A percentile compares a stretch with the other conserved stretches of the same genome.
Evolutionary conservation across 2,797 vertebrate species (phyloP).

Genomic region (Argya squamiceps): DNA sequence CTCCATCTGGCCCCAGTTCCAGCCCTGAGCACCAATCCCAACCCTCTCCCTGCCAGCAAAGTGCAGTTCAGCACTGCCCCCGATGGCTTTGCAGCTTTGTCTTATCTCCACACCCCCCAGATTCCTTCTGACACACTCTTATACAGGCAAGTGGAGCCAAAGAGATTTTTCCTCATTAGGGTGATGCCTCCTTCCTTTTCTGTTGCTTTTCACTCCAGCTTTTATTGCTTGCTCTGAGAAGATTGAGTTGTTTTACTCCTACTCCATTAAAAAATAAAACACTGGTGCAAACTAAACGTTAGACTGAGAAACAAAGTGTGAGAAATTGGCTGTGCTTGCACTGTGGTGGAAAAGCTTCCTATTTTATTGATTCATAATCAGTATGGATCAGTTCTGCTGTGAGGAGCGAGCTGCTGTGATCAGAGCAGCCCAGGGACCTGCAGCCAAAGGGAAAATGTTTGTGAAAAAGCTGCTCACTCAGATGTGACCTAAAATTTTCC

Average conservation of each 20-base stretch:
- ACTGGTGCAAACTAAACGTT: not conserved
- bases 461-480: not conserved
- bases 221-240: not conserved
- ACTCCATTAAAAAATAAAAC: not conserved
- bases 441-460: not conserved
- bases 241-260: not conserved
- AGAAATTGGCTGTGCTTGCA: not conserved
- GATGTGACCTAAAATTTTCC: not conserved
- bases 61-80: not conserved
- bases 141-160: accelerated
- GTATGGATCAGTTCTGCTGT: not conserved
- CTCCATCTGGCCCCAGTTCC: not conserved
- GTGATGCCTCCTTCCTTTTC: not conserved
- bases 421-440: not conserved
- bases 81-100: not conserved
- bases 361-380: not conserved
- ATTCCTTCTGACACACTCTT: not conserved
- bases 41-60: too few species aligned
- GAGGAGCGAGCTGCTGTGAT: not conserved
- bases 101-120: not conserved
- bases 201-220: not conserved
- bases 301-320: not conserved
- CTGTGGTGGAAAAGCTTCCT: not conserved
- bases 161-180: not conserved
- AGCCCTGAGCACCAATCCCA: not conserved